A percentile compares a stretch with the other conserved stretches of the same genome.
Evolutionary conservation across 2,113 vertebrate genomes (phyloP).

Genomic region (Felis chaus): DNA sequence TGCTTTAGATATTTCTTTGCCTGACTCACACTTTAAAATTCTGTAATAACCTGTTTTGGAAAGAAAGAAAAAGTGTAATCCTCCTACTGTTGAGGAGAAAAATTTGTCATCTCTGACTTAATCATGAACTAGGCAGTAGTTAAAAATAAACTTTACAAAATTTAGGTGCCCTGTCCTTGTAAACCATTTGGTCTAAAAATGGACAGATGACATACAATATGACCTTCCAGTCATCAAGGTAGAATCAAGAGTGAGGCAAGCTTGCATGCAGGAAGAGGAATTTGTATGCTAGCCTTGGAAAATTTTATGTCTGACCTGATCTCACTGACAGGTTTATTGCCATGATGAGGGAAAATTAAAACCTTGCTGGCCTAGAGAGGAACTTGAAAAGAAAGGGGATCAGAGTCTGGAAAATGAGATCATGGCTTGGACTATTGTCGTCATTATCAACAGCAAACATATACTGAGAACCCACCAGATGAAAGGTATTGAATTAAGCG

Average conservation of each 20-base stretch:
- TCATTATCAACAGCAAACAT: conserved; percentile 48
- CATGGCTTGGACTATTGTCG: conserved; percentile 36
- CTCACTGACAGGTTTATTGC: conserved; percentile 69
- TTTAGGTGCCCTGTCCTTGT: conserved; percentile 44
- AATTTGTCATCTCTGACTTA: conserved; percentile 27
- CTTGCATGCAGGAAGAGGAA: neutral
- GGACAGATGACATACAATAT: conserved; percentile 62
- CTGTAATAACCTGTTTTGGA: conserved; percentile 27
- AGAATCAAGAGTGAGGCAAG: neutral
- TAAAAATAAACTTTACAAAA: conserved; percentile 55
- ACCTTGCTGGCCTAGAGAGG: conserved; percentile 35
- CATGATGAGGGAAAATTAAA: conserved; percentile 65
- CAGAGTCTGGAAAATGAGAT: conserved; percentile 57
- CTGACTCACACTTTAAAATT: conserved; percentile 37
- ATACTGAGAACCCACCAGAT: neutral
- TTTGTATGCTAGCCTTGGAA: conserved; percentile 55
- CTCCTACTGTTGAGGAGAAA: conserved; percentile 40
- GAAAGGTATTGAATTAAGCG: conserved; percentile 10
- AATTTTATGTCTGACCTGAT: conserved; percentile 67
- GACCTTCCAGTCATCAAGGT: conserved; percentile 42
- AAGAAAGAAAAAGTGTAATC: conserved; percentile 15
- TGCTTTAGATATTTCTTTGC: conserved; percentile 8
- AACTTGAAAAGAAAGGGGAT: conserved; percentile 31
- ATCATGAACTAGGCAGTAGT: conserved; percentile 28
- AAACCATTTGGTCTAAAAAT: conserved; percentile 52